These are phyloP conservation scores for Notolabrus celidotus DNA, from an alignment of 2,797 vertebrate genomes.

Conservation along the genomic window DNA sequence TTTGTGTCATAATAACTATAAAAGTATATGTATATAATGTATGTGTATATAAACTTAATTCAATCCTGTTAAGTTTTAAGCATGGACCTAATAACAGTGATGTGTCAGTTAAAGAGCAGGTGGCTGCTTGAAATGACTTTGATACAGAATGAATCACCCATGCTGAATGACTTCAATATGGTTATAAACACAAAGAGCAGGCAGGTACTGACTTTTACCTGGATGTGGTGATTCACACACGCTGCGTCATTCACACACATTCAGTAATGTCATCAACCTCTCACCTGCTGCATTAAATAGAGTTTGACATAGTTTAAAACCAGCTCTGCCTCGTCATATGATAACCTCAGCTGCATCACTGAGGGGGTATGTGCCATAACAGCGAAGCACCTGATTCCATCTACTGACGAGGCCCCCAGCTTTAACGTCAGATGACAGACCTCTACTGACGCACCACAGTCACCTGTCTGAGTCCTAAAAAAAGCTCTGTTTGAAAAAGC, in stretches of 20 bases:
- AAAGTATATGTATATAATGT: too few species aligned
- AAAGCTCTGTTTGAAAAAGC: neutral
- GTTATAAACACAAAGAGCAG: neutral
- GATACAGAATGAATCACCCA: neutral
- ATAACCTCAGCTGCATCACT: constrained; percentile 8
- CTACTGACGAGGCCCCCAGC: constrained; percentile 22
- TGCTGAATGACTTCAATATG: too few species aligned
- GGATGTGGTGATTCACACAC: neutral
- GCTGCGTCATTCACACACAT: neutral
- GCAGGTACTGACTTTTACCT: neutral
- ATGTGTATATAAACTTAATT: neutral
- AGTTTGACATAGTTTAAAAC: constrained; percentile 19
- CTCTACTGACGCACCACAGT: constrained; percentile 14
- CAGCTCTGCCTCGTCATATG: constrained; percentile 1
- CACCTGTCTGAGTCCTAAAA: constrained; percentile 8
- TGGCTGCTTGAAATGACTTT: neutral
- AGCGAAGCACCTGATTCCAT: constrained; percentile 39
- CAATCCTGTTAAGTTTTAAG: neutral
- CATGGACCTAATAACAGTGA: neutral
- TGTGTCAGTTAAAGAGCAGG: neutral
- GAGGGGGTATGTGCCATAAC: constrained; percentile 21
- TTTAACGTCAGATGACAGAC: constrained; percentile 5
- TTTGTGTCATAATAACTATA: too few species aligned
- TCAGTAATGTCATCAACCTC: neutral
- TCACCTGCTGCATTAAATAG: constrained; percentile 28